Evolutionary conservation across 2,113 vertebrate species (phyloP).

Genomic region (Apteryx mantelli): DNA sequence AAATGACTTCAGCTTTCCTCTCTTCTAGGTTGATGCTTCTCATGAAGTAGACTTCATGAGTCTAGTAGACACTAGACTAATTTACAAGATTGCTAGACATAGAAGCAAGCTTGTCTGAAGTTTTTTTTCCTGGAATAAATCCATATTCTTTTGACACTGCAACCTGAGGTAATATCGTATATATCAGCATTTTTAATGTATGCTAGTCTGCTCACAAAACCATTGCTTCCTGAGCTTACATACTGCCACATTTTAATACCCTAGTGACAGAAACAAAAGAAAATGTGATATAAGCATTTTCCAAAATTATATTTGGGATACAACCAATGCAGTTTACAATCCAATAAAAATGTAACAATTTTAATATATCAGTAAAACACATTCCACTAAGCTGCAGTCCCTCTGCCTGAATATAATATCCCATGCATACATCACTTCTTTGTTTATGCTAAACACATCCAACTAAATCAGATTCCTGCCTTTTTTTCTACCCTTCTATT

Average conservation of each 20-base stretch:
- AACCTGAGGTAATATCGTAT: background rate
- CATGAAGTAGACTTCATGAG: background rate
- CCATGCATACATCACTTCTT: background rate
- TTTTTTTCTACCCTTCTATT: background rate
- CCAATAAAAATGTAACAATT: background rate
- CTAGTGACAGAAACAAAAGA: background rate
- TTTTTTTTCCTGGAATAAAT: slow-evolving; percentile 1
- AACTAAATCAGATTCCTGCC: background rate
- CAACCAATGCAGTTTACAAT: slow-evolving; percentile 8
- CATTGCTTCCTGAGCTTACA: background rate
- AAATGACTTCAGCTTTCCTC: background rate
- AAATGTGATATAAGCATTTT: background rate
- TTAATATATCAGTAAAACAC: background rate
- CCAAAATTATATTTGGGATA: slow-evolving; percentile 6
- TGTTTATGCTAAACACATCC: background rate
- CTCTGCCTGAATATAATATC: background rate
- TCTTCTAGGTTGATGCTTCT: background rate
- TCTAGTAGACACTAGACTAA: background rate
- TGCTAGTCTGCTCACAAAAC: background rate
- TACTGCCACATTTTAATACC: background rate
- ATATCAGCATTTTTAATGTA: slow-evolving; percentile 25
- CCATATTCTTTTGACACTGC: background rate
- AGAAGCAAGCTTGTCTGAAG: background rate
- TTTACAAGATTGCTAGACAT: background rate
- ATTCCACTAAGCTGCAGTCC: background rate